Base-by-base conservation (phyloP, 2,113 vertebrate species). In the Pimephales promelas region DNA sequence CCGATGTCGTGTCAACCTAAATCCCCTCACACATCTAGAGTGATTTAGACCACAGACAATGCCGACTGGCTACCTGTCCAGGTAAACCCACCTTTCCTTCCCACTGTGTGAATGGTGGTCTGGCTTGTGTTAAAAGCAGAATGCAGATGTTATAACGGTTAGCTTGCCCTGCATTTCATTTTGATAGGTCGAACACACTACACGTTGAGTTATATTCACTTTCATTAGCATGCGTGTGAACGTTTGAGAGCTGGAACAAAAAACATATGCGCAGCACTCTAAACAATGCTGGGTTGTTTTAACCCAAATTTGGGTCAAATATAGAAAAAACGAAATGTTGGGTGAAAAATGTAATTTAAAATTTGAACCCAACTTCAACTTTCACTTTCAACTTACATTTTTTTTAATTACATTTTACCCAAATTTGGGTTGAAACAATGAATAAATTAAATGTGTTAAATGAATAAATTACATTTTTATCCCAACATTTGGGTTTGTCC, bases 71-170 rank as follows among this genome's bases (percentile, higher is more conserved):
- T 47, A 62, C 57, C 40, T 62, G n/a, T 79, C 31, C 31, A 47
- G 43, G 56, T 78, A 54, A 77, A 75, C 26, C 54, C n/a, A n/a
- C 22, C 11, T 72, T 72, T 47, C n/a, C 68, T n/a, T 72, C 36
- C 10, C 68, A 72, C 68, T 43, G 72, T 28, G 72, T 49, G 72
- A 49, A 49, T 20, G 16, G 26, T 31, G 45, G 31, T 31, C n/a
- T 49, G n/a, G 72, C 45, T 28, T 3, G 68, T 72, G 68, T 45
- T 45, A 72, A 72, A 43, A 45, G 68, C 5, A 72, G 40, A 72
- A 72, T 13, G n/a, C n/a, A 26, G 40, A 24, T 45, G 68, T 47
- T 72, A n/a, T 72, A 47, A 72, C 8, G n/a, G 68, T 16, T 72
- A 13, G 11, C 5, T 72, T 47, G 4, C 16, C 57, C 68, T 16